phyloP scores from a whole-genome alignment of 2,113 vertebrate genomes.

The Butorides virescens region DNA sequence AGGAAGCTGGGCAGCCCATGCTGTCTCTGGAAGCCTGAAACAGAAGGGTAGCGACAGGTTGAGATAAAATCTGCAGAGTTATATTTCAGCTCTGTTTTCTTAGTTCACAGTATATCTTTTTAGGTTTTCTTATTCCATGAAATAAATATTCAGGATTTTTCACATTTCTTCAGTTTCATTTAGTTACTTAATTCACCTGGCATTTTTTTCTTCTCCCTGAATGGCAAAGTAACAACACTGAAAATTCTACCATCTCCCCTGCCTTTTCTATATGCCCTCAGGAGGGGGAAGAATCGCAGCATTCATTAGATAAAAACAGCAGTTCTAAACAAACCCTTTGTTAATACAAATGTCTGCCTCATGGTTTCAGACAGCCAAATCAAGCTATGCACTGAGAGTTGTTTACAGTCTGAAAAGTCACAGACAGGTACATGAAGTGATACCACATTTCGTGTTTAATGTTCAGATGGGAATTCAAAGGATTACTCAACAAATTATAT shows the following conservation, averaged over 20 bases:
- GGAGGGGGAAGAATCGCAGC: neutral
- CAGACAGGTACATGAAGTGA: conserved; percentile 23
- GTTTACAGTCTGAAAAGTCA: conserved; percentile 40
- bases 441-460: conserved; percentile 19
- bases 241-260: neutral
- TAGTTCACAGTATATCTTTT: neutral
- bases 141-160: neutral
- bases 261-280: neutral
- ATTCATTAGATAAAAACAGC: neutral
- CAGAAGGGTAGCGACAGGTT: neutral
- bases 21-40: no score
- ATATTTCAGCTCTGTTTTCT: neutral
- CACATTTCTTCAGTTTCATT: neutral
- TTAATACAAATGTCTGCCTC: neutral
- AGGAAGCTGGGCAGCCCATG: no score
- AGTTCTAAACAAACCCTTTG: neutral
- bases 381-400: neutral
- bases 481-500: conserved; percentile 43
- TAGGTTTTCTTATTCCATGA: neutral
- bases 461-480: conserved; percentile 35
- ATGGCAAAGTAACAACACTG: neutral
- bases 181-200: neutral
- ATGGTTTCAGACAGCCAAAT: neutral
- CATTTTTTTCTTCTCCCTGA: neutral
- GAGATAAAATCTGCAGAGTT: neutral